These are phyloP conservation scores for Acrossocheilus fasciatus DNA, from an alignment of 2,797 vertebrate species.

Conservation along the genomic window DNA sequence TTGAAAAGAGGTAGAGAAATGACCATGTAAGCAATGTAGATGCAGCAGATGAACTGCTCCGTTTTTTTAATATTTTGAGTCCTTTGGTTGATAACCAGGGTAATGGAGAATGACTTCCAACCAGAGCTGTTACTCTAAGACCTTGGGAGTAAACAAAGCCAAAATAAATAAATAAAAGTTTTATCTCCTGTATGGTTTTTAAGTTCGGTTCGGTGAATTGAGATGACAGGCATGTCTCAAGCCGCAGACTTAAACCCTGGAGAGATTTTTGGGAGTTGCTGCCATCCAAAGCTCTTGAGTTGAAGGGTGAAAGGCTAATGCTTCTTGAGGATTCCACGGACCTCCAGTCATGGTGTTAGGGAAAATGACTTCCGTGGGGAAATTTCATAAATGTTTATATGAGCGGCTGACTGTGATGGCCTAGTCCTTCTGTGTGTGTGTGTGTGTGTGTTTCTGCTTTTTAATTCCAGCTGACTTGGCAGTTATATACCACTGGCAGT, in stretches of 20 bases:
- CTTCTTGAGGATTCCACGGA: slow-evolving; percentile 33
- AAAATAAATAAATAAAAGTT: slow-evolving; percentile 5
- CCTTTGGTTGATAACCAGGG: background rate
- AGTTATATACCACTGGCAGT: background rate
- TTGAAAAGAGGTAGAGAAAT: background rate
- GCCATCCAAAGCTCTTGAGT: slow-evolving; percentile 6
- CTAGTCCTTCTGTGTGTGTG: background rate
- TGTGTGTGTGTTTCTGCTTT: slow-evolving; percentile 18
- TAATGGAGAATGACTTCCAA: slow-evolving; percentile 36
- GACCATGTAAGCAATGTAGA: background rate
- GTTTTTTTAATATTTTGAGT: background rate
- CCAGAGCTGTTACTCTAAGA: slow-evolving; percentile 19
- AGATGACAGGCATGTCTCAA: slow-evolving; percentile 47
- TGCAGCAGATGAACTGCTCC: background rate
- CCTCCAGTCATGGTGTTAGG: slow-evolving; percentile 40
- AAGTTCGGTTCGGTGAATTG: slow-evolving; percentile 35
- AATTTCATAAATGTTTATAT: slow-evolving; percentile 36
- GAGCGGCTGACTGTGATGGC: slow-evolving; percentile 4
- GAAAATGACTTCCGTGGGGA: slow-evolving; percentile 39
- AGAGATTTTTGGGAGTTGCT: slow-evolving; percentile 20
- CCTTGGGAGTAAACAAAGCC: slow-evolving; percentile 31
- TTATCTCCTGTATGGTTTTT: slow-evolving; percentile 21
- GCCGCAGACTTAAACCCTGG: slow-evolving; percentile 27
- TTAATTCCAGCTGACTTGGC: slow-evolving; percentile 33
- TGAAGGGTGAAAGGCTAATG: slow-evolving; percentile 49